A percentile compares a stretch with the other conserved stretches of the same genome.
Conservation (phyloP, 2,113 vertebrate species). For the Hippocampus mohnikei region DNA sequence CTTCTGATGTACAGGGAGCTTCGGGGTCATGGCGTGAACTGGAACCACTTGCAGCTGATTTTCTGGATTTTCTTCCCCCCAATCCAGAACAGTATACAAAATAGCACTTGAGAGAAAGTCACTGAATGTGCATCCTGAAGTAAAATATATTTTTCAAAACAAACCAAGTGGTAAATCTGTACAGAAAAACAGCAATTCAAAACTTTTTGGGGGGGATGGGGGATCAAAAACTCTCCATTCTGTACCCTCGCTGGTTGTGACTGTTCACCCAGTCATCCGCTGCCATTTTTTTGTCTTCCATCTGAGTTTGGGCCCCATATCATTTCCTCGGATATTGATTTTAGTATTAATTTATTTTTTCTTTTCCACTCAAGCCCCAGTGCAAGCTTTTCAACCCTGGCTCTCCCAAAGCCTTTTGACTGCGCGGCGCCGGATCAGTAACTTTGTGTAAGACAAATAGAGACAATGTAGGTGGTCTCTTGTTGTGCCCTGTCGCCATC, state of each 20-base stretch:
- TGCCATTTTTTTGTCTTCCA: background rate
- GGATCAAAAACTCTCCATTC: background rate
- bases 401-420: constrained; percentile 19
- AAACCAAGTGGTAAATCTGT: too few species aligned
- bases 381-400: constrained; percentile 17
- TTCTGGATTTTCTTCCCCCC: too few species aligned
- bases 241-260: background rate
- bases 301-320: constrained; percentile 4
- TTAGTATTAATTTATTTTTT: background rate
- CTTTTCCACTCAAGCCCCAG: background rate
- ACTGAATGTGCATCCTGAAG: too few species aligned
- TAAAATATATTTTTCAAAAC: too few species aligned
- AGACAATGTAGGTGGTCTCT: constrained; percentile 46
- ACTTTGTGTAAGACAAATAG: constrained; percentile 47
- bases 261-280: background rate
- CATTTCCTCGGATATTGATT: constrained; percentile 14
- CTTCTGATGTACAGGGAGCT: too few species aligned
- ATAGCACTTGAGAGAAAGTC: too few species aligned
- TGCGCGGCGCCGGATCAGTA: constrained; percentile 32
- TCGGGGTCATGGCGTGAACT: too few species aligned
- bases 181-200: background rate
- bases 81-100: too few species aligned
- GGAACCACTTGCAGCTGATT: too few species aligned
- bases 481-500: constrained; percentile 23
- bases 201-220: background rate